phyloP scores from a whole-genome alignment of 2,113 vertebrate genomes.

The Chloropsis hardwickii region DNA sequence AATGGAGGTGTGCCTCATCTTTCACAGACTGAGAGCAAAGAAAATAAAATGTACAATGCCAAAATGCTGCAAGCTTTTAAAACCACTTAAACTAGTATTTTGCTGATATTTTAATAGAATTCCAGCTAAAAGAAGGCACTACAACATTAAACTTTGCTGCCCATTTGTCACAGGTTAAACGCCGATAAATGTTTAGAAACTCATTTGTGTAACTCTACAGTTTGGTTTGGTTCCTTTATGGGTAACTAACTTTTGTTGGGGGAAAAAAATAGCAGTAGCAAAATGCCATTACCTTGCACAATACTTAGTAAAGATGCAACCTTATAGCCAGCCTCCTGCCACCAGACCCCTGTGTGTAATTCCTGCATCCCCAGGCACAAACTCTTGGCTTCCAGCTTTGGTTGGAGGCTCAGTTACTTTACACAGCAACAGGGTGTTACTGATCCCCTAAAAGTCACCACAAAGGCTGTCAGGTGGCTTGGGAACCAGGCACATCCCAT shows the following conservation, averaged over 20 bases:
- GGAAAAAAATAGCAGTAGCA: not conserved
- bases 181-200: not conserved
- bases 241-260: not conserved
- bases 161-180: not conserved
- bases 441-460: not conserved
- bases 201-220: not conserved
- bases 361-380: not conserved
- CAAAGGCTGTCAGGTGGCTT: not conserved
- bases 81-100: not conserved
- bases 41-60: not conserved
- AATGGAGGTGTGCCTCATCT: slow-evolving; percentile 19
- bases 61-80: slow-evolving; percentile 9
- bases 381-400: not conserved
- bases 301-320: not conserved
- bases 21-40: not conserved
- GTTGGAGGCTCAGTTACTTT: not conserved
- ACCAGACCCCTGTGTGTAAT: not conserved
- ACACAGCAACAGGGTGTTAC: not conserved
- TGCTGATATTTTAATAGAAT: not conserved
- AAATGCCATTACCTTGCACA: not conserved
- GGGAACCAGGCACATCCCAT: not conserved
- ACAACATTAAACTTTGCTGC: not conserved
- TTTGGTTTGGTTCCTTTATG: not conserved
- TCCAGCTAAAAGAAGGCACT: not conserved
- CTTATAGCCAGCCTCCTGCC: not conserved